These are phyloP conservation scores for Muscina levida DNA, from an alignment of 2,888 invertebrate species.

Conservation along the genomic window DNA sequence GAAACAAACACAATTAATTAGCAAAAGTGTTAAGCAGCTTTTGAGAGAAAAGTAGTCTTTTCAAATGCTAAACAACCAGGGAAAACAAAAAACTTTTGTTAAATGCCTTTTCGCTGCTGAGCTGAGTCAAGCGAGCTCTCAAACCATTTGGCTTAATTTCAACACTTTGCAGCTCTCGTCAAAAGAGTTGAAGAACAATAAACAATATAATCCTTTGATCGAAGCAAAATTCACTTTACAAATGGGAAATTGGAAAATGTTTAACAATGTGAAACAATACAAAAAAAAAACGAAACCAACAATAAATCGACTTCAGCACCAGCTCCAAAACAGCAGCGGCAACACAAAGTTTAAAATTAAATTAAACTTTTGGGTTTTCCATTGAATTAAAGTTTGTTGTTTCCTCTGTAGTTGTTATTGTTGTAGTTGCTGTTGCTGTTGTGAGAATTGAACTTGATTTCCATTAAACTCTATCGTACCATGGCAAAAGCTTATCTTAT, in stretches of 20 bases:
- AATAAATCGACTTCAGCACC: background rate
- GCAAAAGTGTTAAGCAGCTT: constrained; percentile 59
- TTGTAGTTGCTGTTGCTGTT: background rate
- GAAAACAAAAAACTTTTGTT: constrained; percentile 20
- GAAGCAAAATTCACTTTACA: constrained; percentile 53
- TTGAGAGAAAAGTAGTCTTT: constrained; percentile 55
- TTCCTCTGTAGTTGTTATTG: background rate
- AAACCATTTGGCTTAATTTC: constrained; percentile 14
- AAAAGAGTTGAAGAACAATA: constrained; percentile 28
- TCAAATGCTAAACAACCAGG: constrained; percentile 37
- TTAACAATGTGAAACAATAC: constrained; percentile 31
- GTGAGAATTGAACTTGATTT: background rate
- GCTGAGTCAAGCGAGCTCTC: background rate
- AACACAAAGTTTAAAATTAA: constrained; percentile 62
- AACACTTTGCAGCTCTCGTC: constrained; percentile 5
- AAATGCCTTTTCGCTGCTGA: background rate
- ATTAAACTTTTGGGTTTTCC: constrained; percentile 63
- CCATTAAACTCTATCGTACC: background rate
- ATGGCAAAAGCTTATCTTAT: constrained; percentile 22
- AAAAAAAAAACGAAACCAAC: background rate
- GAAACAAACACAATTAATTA: constrained; percentile 57
- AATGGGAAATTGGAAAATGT: constrained; percentile 62
- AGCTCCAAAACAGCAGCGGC: background rate
- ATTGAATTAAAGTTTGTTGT: constrained; percentile 53
- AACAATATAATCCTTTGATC: constrained; percentile 42